A percentile compares a stretch with the other conserved stretches of the same genome.
Evolutionary conservation across 2,888 invertebrate species (phyloP).

Genomic region (Bellardia bayeri): DNA sequence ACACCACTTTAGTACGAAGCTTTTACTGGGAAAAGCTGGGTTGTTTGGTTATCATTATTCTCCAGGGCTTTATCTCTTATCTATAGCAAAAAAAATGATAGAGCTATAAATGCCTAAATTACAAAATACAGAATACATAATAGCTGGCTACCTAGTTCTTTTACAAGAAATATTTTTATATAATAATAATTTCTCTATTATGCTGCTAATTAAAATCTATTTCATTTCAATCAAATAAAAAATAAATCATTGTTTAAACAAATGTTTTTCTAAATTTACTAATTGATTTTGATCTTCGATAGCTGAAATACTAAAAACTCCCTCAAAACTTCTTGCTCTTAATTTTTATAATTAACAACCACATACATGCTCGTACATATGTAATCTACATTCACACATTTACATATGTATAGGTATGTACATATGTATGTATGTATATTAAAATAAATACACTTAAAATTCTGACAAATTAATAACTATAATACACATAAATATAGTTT

Average conservation of each 20-base stretch:
- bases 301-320: background rate
- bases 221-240: background rate
- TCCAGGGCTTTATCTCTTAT: no score
- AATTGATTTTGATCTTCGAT: background rate
- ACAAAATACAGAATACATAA: no score
- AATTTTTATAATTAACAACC: background rate
- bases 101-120: no score
- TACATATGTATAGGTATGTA: background rate
- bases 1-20: no score
- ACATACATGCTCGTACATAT: background rate
- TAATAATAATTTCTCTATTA: background rate
- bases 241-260: background rate
- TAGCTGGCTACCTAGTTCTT: no score
- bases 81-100: no score
- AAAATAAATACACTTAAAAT: slow-evolving; percentile 1
- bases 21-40: no score
- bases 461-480: background rate
- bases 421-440: background rate
- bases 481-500: background rate
- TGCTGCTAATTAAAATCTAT: background rate
- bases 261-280: background rate
- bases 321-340: background rate
- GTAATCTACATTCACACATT: background rate
- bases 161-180: no score
- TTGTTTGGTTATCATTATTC: no score